These are phyloP conservation scores for Aspidiotus rigidus DNA, from an alignment of 2,888 invertebrate genomes.

Conservation along the genomic window DNA sequence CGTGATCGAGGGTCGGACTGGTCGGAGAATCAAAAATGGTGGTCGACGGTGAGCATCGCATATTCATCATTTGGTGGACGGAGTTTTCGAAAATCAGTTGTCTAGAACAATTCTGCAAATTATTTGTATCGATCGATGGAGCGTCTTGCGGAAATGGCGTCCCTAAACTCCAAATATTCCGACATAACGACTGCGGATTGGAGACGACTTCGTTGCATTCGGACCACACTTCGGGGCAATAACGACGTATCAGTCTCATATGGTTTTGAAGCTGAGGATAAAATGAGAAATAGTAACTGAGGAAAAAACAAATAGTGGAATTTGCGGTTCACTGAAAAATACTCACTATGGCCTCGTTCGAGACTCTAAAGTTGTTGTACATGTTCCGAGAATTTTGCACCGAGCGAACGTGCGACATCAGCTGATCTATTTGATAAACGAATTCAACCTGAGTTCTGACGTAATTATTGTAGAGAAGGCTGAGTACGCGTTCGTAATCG, in stretches of 20 bases:
- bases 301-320: too few species aligned
- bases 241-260: too few species aligned
- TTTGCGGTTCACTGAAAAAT: too few species aligned
- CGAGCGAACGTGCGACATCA: conserved; percentile 21
- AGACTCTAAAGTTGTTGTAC: neutral
- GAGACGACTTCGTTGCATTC: too few species aligned
- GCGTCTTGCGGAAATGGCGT: neutral
- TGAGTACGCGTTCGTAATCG: conserved; percentile 47
- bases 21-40: neutral
- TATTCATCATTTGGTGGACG: conserved; percentile 2
- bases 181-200: too few species aligned
- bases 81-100: conserved; percentile 6
- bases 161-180: too few species aligned
- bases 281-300: too few species aligned
- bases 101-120: neutral
- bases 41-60: neutral
- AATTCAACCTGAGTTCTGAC: conserved; percentile 35
- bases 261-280: too few species aligned
- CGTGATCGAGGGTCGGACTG: neutral
- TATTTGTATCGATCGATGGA: neutral
- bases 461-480: conserved; percentile 44
- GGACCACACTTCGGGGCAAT: too few species aligned
- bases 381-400: conserved; percentile 14
- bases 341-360: too few species aligned
- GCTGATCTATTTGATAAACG: conserved; percentile 23